Percentiles rank a stretch among this genome's conserved stretches.
Evolutionary conservation across 2,797 vertebrate genomes (phyloP).

Genomic region (Microhierax caerulescens): DNA sequence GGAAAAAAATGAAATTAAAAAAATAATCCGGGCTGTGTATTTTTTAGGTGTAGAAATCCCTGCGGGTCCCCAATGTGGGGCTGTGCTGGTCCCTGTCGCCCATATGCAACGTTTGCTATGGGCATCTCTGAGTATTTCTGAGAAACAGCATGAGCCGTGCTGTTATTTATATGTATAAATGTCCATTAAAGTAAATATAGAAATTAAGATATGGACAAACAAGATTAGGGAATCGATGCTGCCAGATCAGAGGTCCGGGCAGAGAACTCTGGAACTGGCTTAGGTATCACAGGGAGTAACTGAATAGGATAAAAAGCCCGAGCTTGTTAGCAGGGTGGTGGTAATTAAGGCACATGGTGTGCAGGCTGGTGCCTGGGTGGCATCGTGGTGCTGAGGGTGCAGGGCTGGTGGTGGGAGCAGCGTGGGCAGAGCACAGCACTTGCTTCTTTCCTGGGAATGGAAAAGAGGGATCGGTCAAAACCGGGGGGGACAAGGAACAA

Average conservation of each 20-base stretch:
- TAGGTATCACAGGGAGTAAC: constrained; percentile 1
- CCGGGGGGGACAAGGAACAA: constrained; percentile 59
- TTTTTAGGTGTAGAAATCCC: not conserved
- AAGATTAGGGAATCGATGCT: not conserved
- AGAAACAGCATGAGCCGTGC: not conserved
- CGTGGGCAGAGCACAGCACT: not conserved
- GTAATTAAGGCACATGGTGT: not conserved
- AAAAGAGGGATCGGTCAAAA: constrained; percentile 15
- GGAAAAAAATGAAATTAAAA: rapidly evolving
- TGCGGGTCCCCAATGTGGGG: rapidly evolving
- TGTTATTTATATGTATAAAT: not conserved
- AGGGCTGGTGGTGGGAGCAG: not conserved
- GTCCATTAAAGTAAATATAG: not conserved
- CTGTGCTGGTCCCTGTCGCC: not conserved
- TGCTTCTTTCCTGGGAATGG: constrained; percentile 56
- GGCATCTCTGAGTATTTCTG: not conserved
- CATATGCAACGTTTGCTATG: rapidly evolving
- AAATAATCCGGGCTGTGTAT: rapidly evolving
- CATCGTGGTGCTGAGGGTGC: not conserved
- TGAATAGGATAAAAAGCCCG: not conserved
- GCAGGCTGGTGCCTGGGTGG: rapidly evolving
- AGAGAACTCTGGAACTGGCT: not conserved
- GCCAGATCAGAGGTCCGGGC: not conserved
- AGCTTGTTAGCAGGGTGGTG: not conserved
- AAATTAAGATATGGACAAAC: not conserved